Conservation (phyloP, 53 echinoderm and acorn worm genomes). For the Paracentrotus lividus region DNA sequence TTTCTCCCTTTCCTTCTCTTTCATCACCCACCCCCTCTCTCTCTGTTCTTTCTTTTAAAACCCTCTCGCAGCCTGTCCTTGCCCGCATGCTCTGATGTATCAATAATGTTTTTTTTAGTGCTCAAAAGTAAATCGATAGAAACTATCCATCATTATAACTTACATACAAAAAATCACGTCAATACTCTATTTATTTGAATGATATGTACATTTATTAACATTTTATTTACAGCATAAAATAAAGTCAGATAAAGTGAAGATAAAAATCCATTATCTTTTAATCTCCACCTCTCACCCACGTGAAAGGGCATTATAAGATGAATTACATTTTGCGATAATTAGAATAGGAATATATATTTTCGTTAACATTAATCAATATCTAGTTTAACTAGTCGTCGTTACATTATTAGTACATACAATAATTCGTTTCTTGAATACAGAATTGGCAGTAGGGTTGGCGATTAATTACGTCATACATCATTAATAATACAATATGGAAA, state of each 20-base stretch:
- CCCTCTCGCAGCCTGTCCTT: no score
- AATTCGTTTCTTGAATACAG: conserved; percentile 48
- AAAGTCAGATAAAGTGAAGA: neutral
- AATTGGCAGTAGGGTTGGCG: conserved; percentile 48
- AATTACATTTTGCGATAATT: neutral
- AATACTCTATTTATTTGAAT: neutral
- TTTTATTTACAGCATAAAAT: conserved; percentile 28
- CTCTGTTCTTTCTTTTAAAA: neutral
- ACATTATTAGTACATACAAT: conserved; percentile 25
- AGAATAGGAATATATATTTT: neutral
- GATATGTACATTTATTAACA: conserved; percentile 19
- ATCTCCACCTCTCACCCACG: neutral
- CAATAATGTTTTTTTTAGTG: neutral
- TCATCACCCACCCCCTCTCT: neutral
- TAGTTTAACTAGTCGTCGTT: conserved; percentile 8
- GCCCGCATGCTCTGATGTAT: neutral
- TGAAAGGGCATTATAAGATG: neutral
- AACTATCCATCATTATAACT: neutral
- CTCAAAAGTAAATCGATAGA: neutral
- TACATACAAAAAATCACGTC: neutral
- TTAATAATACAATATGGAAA: conserved; percentile 2
- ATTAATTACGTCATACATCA: neutral
- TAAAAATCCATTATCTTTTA: neutral
- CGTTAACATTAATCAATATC: conserved; percentile 10
- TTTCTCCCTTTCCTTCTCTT: neutral